Evolutionary conservation across 2,888 invertebrate genomes (phyloP).

Genomic region (Elegia similella): DNA sequence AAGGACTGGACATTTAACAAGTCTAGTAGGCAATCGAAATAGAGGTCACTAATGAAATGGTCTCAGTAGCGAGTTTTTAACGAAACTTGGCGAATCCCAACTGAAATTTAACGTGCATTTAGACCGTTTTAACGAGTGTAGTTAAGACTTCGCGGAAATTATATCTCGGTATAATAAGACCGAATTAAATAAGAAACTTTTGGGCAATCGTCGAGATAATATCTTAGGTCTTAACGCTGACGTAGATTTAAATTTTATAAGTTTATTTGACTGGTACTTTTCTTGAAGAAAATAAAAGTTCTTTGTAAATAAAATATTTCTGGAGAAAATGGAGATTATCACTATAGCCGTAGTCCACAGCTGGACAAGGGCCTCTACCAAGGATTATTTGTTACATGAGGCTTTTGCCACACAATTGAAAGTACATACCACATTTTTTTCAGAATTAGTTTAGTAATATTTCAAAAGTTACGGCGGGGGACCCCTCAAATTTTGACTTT

Average conservation of each 20-base stretch:
- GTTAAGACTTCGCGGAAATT: constrained; percentile 11
- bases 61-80: constrained; percentile 4
- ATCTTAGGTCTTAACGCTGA: constrained; percentile 8
- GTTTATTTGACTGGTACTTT: not conserved
- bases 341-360: too few species aligned
- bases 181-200: constrained; percentile 8
- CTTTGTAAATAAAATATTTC: too few species aligned
- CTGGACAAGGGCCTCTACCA: too few species aligned
- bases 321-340: too few species aligned
- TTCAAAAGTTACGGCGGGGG: too few species aligned
- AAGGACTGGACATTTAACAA: too few species aligned
- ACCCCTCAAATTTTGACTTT: too few species aligned
- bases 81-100: not conserved
- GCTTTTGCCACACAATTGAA: too few species aligned
- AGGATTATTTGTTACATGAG: too few species aligned
- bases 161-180: constrained; percentile 14
- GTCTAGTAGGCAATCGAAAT: too few species aligned
- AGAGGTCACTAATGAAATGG: constrained; percentile 22
- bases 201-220: constrained; percentile 4
- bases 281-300: not conserved
- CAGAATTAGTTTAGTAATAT: too few species aligned
- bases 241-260: not conserved
- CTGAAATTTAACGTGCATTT: constrained; percentile 6
- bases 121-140: constrained; percentile 9
- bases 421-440: too few species aligned